These are phyloP conservation scores for Whitmania pigra DNA, from an alignment of 1,140 invertebrate species.

Conservation along the genomic window DNA sequence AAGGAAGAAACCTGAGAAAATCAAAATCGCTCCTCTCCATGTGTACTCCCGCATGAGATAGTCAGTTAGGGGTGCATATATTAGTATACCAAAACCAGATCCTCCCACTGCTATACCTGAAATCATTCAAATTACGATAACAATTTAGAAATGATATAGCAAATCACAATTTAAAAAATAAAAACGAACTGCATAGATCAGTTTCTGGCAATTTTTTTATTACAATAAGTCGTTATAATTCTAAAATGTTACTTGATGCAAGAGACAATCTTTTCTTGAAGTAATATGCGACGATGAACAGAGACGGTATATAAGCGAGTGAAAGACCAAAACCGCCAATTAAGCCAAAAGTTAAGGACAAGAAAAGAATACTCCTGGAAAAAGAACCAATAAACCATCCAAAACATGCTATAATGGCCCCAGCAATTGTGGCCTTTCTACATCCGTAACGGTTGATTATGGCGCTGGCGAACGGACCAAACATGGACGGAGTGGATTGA, in stretches of 20 bases:
- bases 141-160: too few relatives aligned
- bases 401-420: neutral
- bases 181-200: too few relatives aligned
- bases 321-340: conserved; percentile 5
- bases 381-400: conserved; percentile 12
- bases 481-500: neutral
- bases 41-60: conserved; percentile 36
- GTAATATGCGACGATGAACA: conserved; percentile 5
- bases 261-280: conserved; percentile 6
- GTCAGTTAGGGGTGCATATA: conserved; percentile 37
- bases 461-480: neutral
- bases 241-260: conserved; percentile 4
- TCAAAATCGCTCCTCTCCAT: conserved; percentile 53
- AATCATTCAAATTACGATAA: neutral
- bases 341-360: neutral
- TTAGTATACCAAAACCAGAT: conserved; percentile 40
- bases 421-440: neutral
- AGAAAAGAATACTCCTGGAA: neutral
- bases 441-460: conserved; percentile 7
- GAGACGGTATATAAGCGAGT: neutral
- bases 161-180: too few relatives aligned
- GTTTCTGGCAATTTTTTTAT: neutral
- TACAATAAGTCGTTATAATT: neutral
- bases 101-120: conserved; percentile 56
- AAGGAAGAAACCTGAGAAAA: conserved; percentile 64